Evolutionary conservation across 2,888 invertebrate species (phyloP).

Genomic region (Chelonus formosanus): DNA sequence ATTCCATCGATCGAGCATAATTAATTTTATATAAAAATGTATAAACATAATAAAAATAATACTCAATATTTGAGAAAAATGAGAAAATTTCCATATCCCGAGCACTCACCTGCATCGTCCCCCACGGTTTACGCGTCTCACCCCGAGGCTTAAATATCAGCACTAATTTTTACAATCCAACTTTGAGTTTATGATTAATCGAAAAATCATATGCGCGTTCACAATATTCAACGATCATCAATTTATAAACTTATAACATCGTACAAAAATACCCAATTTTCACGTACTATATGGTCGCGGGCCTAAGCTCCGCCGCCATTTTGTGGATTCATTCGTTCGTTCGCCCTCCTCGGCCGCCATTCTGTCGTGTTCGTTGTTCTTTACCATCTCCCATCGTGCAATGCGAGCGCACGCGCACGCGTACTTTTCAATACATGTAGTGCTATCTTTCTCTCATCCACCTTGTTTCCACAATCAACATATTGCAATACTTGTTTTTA

Average conservation of each 20-base stretch:
- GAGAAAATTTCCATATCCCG: slow-evolving; percentile 32
- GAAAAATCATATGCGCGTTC: slow-evolving; percentile 42
- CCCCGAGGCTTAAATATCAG: slow-evolving; percentile 46
- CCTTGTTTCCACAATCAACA: not conserved
- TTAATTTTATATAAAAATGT: not conserved
- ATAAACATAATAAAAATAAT: no score
- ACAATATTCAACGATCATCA: slow-evolving; percentile 47
- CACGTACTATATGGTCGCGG: slow-evolving; percentile 61
- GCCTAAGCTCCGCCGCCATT: slow-evolving; percentile 62
- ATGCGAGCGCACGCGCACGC: slow-evolving; percentile 44
- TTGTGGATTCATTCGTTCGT: slow-evolving; percentile 60
- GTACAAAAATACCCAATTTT: slow-evolving; percentile 56
- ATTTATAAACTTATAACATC: slow-evolving; percentile 51
- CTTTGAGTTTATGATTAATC: slow-evolving; percentile 43
- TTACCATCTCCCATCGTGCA: slow-evolving; percentile 53
- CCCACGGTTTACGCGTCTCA: slow-evolving; percentile 60
- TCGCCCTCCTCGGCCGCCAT: slow-evolving; percentile 44
- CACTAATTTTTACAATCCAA: slow-evolving; percentile 42
- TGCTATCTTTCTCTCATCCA: slow-evolving; percentile 12
- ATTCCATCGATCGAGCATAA: not conserved
- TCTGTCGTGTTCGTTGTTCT: slow-evolving; percentile 31
- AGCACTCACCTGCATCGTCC: slow-evolving; percentile 64
- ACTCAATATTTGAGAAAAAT: not conserved
- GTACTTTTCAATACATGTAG: not conserved
- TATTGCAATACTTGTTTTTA: not conserved